Conservation (phyloP, 2,888 invertebrate genomes). For the Altica lythri region DNA sequence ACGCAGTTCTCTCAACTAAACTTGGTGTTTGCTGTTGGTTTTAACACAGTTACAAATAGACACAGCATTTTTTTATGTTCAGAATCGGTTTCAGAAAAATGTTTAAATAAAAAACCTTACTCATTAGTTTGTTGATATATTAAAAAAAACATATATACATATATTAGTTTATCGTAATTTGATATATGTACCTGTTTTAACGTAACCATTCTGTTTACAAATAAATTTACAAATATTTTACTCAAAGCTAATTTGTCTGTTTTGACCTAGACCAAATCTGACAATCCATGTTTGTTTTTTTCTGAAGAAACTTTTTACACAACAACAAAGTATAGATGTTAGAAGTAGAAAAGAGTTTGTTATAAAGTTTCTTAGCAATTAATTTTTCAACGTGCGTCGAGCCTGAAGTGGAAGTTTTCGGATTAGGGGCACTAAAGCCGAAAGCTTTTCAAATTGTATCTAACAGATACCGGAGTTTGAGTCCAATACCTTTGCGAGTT, state of each 20-base stretch:
- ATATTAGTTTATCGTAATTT: no score
- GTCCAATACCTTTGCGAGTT: constrained; percentile 3
- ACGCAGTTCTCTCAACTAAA: not conserved
- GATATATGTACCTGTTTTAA: no score
- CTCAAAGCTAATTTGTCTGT: no score
- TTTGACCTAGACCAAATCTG: no score
- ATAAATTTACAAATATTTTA: no score
- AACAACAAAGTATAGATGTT: constrained; percentile 24
- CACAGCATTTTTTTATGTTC: no score
- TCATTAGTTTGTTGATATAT: no score
- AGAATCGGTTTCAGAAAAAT: no score
- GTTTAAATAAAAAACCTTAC: no score
- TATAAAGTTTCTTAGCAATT: constrained; percentile 37
- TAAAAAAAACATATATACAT: no score
- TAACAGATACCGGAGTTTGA: not conserved
- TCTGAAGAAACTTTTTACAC: constrained; percentile 7
- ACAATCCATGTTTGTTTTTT: constrained; percentile 9
- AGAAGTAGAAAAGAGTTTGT: constrained; percentile 29
- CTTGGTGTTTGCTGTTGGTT: not conserved
- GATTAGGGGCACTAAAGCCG: constrained; percentile 38
- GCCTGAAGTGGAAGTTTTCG: constrained; percentile 34
- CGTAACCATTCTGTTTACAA: no score
- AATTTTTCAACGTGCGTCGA: constrained; percentile 39
- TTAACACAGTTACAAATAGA: not conserved
- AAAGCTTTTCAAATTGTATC: constrained; percentile 36